These are phyloP conservation scores for Pandemis heparana DNA, from an alignment of 2,888 invertebrate genomes.

Conservation along the genomic window DNA sequence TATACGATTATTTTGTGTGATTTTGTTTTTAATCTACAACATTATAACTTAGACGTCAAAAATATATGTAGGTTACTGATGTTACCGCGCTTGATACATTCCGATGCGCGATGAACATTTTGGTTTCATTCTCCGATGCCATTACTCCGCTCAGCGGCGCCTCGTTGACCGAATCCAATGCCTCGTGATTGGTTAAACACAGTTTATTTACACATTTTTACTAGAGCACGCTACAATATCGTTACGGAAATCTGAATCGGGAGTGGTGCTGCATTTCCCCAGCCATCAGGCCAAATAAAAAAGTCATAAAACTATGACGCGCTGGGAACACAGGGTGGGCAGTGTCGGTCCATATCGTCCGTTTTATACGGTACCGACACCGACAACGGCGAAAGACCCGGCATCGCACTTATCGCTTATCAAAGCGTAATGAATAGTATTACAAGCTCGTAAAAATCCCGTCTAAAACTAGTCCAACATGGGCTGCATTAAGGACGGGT, in stretches of 20 bases:
- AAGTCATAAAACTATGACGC: constrained; percentile 81
- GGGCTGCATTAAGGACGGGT: constrained; percentile 59
- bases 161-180: constrained; percentile 52
- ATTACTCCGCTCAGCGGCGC: constrained; percentile 44
- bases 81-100: constrained; percentile 30
- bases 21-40: constrained; percentile 56
- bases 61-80: constrained; percentile 30
- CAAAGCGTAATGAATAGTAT: constrained; percentile 76
- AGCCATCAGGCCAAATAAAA: constrained; percentile 80
- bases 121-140: constrained; percentile 44
- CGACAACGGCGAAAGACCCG: constrained; percentile 72
- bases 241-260: constrained; percentile 72
- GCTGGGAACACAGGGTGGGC: constrained; percentile 78
- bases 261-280: constrained; percentile 80
- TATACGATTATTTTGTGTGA: constrained; percentile 58
- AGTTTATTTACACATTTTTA: constrained; percentile 68
- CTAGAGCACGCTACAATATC: constrained; percentile 65
- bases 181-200: constrained; percentile 60
- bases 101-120: constrained; percentile 41
- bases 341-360: constrained; percentile 73
- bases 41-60: constrained; percentile 32
- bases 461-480: constrained; percentile 66
- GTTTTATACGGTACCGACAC: constrained; percentile 74
- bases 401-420: constrained; percentile 80
- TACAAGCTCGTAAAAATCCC: constrained; percentile 76